phyloP scores from a whole-genome alignment of 2,113 vertebrate species.

The Grammomys dolichurus region DNA sequence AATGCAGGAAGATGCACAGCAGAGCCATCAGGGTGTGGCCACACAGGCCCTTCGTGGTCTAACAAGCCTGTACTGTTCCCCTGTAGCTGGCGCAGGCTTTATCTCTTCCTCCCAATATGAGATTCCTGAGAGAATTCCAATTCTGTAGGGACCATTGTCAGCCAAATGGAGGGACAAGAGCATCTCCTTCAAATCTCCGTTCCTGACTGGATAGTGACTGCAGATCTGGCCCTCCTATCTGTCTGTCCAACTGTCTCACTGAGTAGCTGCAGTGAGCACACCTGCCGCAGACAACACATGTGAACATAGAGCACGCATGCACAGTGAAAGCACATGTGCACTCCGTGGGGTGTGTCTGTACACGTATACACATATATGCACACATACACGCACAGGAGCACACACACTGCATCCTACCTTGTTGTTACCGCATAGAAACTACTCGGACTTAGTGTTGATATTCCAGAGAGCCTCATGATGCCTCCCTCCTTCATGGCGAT shows the following conservation, averaged over 20 bases:
- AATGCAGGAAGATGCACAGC: background rate
- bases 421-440: background rate
- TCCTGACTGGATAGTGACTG: background rate
- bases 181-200: background rate
- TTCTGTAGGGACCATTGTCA: background rate
- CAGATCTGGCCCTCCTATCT: background rate
- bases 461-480: background rate
- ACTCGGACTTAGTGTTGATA: background rate
- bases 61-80: background rate
- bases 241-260: background rate
- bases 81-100: too few relatives aligned
- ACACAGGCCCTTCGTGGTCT: background rate
- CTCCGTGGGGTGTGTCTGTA: background rate
- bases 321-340: background rate
- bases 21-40: background rate
- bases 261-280: background rate
- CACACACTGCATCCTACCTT: fast-evolving
- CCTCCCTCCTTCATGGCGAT: constrained; percentile 5
- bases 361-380: background rate
- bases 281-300: background rate
- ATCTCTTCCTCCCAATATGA: background rate
- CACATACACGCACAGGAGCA: background rate
- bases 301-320: background rate
- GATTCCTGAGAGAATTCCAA: background rate
- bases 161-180: background rate